Base-by-base conservation (phyloP, 2,113 vertebrate genomes). In the Carettochelys insculpta region DNA sequence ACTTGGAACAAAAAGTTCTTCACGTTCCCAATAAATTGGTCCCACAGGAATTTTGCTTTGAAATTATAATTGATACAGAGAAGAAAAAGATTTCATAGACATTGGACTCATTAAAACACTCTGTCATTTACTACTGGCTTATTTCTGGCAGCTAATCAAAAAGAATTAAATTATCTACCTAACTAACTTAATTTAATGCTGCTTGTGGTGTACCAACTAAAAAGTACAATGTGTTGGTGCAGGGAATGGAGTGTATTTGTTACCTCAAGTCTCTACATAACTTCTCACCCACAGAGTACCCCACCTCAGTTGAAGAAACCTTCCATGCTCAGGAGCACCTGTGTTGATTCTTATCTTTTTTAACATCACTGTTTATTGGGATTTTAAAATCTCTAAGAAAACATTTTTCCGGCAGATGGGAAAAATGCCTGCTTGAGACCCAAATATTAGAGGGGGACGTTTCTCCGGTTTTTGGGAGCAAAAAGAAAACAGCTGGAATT, bases 41-140 rank as follows among this genome's bases (percentile, higher is more conserved):
- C 97, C 94, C 95, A 7, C 20, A 84, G 96, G 97, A 98, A 80
- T 92, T 95, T 95, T 86, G 92, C 96, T 98, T 97, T 97, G 97
- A 98, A 98, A 97, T 97, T 97, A 89, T 97, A 97, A 98, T 97
- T 98, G 97, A 98, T 96, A 95, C 83, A 92, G 48, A 87, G 87
- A 96, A 97, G 92, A 96, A 96, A 96, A 97, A 96, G 93, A 96
- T 97, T 98, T 97, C 93, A 90, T 97, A 97, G 97, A 90, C 95
- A 94, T 91, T 91, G 93, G 96, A 94, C 96, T 98, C 97, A 95
- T 98, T 97, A 96, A 96, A 97, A 97, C 96, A 82, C 91, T 94
- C 91, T 96, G 92, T 93, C 96, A 87, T 92, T 98, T 95, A 97
- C 96, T 94, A 94, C n/a, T 73, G 50, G 87, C 97, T 97, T 97